Conservation (phyloP, 2,888 invertebrate genomes). For the Amorpha juglandis region DNA sequence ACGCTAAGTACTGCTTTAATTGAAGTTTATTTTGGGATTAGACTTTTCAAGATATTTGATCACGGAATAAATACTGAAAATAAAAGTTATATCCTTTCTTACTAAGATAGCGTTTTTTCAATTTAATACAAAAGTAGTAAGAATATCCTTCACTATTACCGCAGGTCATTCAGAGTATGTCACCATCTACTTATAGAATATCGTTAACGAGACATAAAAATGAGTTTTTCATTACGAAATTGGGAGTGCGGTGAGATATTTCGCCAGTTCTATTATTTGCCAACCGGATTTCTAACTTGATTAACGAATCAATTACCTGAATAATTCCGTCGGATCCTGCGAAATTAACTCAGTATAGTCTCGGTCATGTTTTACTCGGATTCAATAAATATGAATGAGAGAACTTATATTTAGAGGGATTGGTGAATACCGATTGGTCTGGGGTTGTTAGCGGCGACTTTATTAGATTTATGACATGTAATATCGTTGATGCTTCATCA, state of each 20-base stretch:
- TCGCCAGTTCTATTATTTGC: conserved; percentile 54
- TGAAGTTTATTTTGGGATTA: no score
- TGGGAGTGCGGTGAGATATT: conserved; percentile 47
- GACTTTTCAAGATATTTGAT: no score
- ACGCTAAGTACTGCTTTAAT: no score
- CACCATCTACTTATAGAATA: no score
- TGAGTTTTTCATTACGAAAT: conserved; percentile 45
- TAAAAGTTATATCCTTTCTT: no score
- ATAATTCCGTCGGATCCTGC: conserved; percentile 52
- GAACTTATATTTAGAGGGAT: conserved; percentile 39
- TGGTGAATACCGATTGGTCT: conserved; percentile 25
- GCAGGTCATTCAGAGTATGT: not conserved
- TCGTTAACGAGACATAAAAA: conserved; percentile 44
- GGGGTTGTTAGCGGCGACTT: no score
- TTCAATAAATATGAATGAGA: conserved; percentile 42
- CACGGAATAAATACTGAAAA: no score
- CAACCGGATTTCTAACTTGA: conserved; percentile 61
- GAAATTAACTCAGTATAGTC: conserved; percentile 56
- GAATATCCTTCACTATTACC: not conserved
- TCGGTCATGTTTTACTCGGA: conserved; percentile 49
- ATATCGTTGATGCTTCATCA: no score
- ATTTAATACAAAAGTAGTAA: not conserved
- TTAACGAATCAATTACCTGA: conserved; percentile 63
- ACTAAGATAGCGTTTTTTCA: not conserved
- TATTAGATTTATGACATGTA: no score